These are phyloP conservation scores for Chrysolina americana DNA, from an alignment of 2,888 invertebrate genomes.

Conservation along the genomic window DNA sequence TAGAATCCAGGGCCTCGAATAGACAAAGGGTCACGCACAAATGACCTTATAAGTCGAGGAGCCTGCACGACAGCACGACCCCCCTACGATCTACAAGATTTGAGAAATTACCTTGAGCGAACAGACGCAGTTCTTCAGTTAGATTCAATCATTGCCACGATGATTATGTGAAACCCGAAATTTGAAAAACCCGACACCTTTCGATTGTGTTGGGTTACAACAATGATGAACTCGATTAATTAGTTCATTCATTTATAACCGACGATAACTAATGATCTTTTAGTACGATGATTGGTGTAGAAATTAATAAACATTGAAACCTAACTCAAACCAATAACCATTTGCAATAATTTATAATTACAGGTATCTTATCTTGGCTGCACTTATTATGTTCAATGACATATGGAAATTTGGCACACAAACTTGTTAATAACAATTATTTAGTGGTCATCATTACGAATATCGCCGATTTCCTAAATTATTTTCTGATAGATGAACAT, in stretches of 20 bases:
- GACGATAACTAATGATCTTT: neutral
- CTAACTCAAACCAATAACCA: neutral
- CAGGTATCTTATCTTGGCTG: neutral
- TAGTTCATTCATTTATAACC: neutral
- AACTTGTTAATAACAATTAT: neutral
- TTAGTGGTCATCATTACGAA: too few species aligned
- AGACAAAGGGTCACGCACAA: too few species aligned
- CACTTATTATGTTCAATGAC: slow-evolving; percentile 5
- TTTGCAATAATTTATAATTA: slow-evolving; percentile 9
- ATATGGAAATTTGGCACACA: neutral
- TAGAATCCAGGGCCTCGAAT: too few species aligned
- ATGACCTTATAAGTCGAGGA: too few species aligned
- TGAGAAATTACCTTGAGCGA: too few species aligned
- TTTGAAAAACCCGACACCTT: neutral
- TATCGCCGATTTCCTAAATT: too few species aligned
- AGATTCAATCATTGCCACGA: too few species aligned
- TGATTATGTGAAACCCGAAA: neutral
- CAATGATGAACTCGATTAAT: neutral
- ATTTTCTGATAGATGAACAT: too few species aligned
- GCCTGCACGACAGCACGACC: too few species aligned
- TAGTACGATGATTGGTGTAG: neutral
- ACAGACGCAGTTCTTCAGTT: too few species aligned
- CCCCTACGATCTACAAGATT: too few species aligned
- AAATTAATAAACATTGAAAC: slow-evolving; percentile 5
- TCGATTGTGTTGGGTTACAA: neutral